Conservation (phyloP, 2,113 vertebrate species). For the Forbesichthys papilliferus region DNA sequence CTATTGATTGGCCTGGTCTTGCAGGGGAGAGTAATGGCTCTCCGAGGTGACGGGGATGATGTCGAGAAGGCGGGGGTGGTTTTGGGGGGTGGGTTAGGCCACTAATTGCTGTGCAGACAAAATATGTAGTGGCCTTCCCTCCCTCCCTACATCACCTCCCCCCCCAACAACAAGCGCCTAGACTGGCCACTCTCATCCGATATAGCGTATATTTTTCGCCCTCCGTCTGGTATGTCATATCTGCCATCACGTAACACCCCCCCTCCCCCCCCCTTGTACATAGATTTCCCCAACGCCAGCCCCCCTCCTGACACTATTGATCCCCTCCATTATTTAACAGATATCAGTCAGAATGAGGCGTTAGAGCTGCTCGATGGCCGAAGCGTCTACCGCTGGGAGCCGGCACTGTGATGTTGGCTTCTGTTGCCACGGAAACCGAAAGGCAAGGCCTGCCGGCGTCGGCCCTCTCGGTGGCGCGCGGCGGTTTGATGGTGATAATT, state of each 20-base stretch:
- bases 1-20: constrained; percentile 86
- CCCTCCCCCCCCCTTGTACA: constrained; percentile 7
- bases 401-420: constrained; percentile 48
- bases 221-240: constrained; percentile 35
- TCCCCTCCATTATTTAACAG: constrained; percentile 48
- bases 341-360: constrained; percentile 46
- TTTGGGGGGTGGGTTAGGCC: constrained; percentile 75
- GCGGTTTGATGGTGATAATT: constrained; percentile 36
- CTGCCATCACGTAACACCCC: constrained; percentile 37
- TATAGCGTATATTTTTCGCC: constrained; percentile 9
- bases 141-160: constrained; percentile 48
- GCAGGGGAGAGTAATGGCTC: constrained; percentile 80
- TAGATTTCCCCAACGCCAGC: constrained; percentile 33
- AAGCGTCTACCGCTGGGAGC: constrained; percentile 15
- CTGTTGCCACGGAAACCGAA: constrained; percentile 56
- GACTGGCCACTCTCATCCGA: constrained; percentile 37
- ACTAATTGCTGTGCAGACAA: constrained; percentile 88
- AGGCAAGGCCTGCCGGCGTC: constrained; percentile 21
- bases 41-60: constrained; percentile 55
- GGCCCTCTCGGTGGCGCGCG: constrained; percentile 23
- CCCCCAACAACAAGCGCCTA: constrained; percentile 33
- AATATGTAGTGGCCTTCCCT: constrained; percentile 75
- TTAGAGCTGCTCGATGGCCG: constrained; percentile 48
- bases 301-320: constrained; percentile 36
- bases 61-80: no score